Conservation (phyloP, 2,888 invertebrate genomes). For the Hemaris fuciformis region DNA sequence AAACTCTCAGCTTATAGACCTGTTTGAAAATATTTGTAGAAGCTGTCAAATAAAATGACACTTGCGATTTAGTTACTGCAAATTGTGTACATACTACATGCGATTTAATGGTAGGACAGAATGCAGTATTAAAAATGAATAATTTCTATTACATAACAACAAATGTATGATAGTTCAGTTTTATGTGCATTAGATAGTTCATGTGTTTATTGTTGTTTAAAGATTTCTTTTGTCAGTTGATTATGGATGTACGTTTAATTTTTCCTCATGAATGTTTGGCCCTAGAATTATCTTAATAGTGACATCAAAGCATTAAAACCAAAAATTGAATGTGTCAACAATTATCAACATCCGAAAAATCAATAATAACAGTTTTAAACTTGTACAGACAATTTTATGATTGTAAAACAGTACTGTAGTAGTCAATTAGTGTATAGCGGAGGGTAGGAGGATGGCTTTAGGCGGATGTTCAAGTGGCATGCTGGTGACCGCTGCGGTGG, state of each 20-base stretch:
- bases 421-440: slow-evolving; percentile 22
- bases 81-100: no score
- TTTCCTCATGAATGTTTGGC: not conserved
- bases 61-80: no score
- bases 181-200: no score
- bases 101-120: no score
- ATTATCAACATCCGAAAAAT: slow-evolving; percentile 8
- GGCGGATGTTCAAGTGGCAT: slow-evolving; percentile 55
- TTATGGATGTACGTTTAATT: not conserved
- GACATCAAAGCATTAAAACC: slow-evolving; percentile 15
- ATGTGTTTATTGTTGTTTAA: not conserved
- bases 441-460: slow-evolving; percentile 45
- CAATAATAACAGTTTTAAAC: slow-evolving; percentile 21
- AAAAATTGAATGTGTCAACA: slow-evolving; percentile 32
- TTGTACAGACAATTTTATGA: slow-evolving; percentile 27
- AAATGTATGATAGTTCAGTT: no score
- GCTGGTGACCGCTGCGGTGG: slow-evolving; percentile 50
- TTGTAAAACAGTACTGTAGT: slow-evolving; percentile 19
- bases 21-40: no score
- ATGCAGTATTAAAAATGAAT: no score
- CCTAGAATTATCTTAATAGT: not conserved
- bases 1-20: no score
- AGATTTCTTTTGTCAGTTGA: not conserved
- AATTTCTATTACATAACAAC: no score
- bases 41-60: no score